These are phyloP conservation scores for Lasioglossum leucozonium DNA, from an alignment of 2,888 invertebrate species.

Conservation along the genomic window DNA sequence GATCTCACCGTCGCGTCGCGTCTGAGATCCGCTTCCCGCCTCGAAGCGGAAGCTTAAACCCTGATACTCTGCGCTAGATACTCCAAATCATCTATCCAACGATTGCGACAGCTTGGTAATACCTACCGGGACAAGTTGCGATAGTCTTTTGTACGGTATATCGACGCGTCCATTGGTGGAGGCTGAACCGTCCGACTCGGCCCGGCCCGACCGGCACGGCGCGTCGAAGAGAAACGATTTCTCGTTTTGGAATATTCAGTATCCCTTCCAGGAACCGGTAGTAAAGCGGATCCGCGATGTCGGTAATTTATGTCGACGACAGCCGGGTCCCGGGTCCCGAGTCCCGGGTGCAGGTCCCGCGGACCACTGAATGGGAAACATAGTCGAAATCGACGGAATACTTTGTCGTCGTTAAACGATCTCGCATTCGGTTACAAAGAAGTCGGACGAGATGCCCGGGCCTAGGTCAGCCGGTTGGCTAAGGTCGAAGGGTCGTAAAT, in stretches of 20 bases:
- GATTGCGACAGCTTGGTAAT: neutral
- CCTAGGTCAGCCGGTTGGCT: constrained; percentile 56
- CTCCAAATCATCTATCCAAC: neutral
- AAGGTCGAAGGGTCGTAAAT: constrained; percentile 80
- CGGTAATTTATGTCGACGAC: constrained; percentile 72
- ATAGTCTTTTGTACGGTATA: neutral
- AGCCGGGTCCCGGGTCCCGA: constrained; percentile 27
- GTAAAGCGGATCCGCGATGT: constrained; percentile 47
- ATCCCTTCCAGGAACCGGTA: constrained; percentile 64
- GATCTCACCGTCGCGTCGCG: neutral
- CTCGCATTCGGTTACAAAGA: constrained; percentile 74
- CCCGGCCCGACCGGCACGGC: neutral
- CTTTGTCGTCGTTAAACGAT: constrained; percentile 82
- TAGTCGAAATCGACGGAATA: constrained; percentile 60
- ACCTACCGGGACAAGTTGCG: neutral
- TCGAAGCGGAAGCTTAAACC: neutral
- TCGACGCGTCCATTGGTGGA: neutral
- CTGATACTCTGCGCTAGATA: too few species aligned
- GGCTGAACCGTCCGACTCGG: neutral
- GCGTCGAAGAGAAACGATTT: constrained; percentile 23
- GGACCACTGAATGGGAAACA: constrained; percentile 35
- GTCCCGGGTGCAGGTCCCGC: constrained; percentile 10
- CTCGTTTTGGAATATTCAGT: constrained; percentile 50
- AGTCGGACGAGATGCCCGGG: constrained; percentile 68
- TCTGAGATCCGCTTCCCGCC: neutral